A percentile compares a stretch with the other conserved stretches of the same genome.
phyloP scores from a whole-genome alignment of 2,888 invertebrate genomes.

The Lymantria monacha region DNA sequence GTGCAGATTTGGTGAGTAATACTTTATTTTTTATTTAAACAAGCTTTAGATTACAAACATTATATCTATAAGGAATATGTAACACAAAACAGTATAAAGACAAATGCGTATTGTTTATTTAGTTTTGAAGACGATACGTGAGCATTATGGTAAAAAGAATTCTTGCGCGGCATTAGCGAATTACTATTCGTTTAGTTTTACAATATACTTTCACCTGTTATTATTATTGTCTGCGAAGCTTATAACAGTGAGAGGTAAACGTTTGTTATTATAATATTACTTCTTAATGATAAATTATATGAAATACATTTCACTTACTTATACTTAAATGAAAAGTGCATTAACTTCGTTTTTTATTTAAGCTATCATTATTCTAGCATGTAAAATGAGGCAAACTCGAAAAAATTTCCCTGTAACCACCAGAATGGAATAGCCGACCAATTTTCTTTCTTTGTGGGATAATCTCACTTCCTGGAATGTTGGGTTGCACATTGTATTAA shows the following conservation, averaged over 20 bases:
- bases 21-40: constrained; percentile 31
- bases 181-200: constrained; percentile 12
- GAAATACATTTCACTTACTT: no score
- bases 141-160: not conserved
- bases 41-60: constrained; percentile 28
- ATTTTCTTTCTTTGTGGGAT: no score
- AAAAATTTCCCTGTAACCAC: no score
- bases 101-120: constrained; percentile 6
- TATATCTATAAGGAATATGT: constrained; percentile 10
- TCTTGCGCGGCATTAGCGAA: constrained; percentile 1
- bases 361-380: no score
- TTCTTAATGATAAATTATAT: no score
- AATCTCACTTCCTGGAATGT: no score
- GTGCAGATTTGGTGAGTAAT: constrained; percentile 71
- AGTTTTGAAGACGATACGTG: not conserved
- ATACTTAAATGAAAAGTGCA: no score
- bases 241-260: not conserved
- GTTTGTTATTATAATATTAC: not conserved
- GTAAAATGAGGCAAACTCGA: no score
- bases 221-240: not conserved
- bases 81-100: constrained; percentile 1
- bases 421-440: no score
- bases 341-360: no score
- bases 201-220: constrained; percentile 26
- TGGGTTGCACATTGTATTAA: no score